Percentiles rank a stretch among this genome's conserved stretches.
phyloP scores from a whole-genome alignment of 37 sponge, comb jelly and placozoan species.

The Theonella swinhoei region DNA sequence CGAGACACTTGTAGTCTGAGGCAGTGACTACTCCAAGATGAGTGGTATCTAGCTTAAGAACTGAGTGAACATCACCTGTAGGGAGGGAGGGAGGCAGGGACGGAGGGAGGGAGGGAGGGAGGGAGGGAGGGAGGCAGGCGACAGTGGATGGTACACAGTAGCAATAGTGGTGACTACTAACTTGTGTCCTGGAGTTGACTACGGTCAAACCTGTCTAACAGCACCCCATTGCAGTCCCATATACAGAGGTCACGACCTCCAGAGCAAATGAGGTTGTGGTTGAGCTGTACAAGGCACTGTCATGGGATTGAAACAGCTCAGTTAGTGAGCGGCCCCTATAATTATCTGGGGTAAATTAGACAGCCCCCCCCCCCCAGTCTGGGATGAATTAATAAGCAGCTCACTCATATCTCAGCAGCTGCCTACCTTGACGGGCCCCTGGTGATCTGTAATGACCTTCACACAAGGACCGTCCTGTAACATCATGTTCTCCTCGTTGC shows the following conservation, averaged over 20 bases:
- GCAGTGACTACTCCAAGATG: constrained; percentile 70
- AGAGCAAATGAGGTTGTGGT: constrained; percentile 54
- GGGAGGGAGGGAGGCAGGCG: background rate
- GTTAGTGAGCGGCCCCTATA: background rate
- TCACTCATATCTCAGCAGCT: too few relatives aligned
- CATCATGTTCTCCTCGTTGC: constrained; percentile 7
- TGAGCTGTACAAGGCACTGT: constrained; percentile 53
- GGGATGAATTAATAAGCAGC: too few relatives aligned
- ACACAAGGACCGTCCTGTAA: background rate
- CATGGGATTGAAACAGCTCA: background rate
- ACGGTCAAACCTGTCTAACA: constrained; percentile 34
- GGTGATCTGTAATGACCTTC: constrained; percentile 48
- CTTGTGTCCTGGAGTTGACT: constrained; percentile 16
- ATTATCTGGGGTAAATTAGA: background rate
- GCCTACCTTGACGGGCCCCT: constrained; percentile 46
- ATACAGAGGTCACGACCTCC: constrained; percentile 71
- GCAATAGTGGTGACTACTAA: background rate
- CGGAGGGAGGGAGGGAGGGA: background rate
- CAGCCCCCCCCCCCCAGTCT: background rate
- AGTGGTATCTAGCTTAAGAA: constrained; percentile 54
- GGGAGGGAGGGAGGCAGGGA: background rate
- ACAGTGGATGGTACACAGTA: background rate
- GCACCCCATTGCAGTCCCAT: constrained; percentile 55
- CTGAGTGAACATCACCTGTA: constrained; percentile 52
- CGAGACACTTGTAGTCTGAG: constrained; percentile 47